phyloP scores from a whole-genome alignment of 2,113 vertebrate genomes.

The Menura novaehollandiae region DNA sequence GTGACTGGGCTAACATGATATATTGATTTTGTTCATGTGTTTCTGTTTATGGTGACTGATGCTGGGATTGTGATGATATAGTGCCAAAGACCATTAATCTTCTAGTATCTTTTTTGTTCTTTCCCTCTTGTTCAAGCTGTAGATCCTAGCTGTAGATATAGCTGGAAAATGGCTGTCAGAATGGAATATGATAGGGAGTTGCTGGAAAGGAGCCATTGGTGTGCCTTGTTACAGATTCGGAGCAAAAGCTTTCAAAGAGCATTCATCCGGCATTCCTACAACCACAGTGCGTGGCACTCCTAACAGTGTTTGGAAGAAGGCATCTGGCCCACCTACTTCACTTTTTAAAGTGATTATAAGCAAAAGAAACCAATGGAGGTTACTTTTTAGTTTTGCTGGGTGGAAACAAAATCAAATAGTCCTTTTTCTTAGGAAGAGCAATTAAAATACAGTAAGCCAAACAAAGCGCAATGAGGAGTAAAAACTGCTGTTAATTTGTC shows the following conservation, averaged over 20 bases:
- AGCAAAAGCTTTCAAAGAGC: neutral
- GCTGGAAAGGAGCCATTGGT: slow-evolving; percentile 34
- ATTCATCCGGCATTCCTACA: neutral
- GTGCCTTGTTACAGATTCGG: neutral
- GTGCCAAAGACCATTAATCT: slow-evolving; percentile 53
- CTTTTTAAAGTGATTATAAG: neutral
- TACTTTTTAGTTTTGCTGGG: neutral
- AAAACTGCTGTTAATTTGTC: neutral
- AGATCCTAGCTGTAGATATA: slow-evolving; percentile 27
- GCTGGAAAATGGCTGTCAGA: neutral
- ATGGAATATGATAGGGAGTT: neutral
- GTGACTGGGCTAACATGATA: slow-evolving; percentile 13
- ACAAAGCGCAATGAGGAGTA: neutral
- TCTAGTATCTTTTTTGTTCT: slow-evolving; percentile 28
- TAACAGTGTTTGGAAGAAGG: neutral
- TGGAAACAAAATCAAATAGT: neutral
- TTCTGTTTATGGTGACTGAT: slow-evolving; percentile 46
- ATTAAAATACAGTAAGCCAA: neutral
- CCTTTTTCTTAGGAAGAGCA: neutral
- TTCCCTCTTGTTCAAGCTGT: neutral
- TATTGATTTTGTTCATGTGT: slow-evolving; percentile 53
- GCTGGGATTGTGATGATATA: neutral
- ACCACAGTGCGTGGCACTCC: neutral
- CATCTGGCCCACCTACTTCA: neutral
- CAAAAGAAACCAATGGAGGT: neutral